Conservation (phyloP, 2,797 vertebrate species). For the Clangula hyemalis region DNA sequence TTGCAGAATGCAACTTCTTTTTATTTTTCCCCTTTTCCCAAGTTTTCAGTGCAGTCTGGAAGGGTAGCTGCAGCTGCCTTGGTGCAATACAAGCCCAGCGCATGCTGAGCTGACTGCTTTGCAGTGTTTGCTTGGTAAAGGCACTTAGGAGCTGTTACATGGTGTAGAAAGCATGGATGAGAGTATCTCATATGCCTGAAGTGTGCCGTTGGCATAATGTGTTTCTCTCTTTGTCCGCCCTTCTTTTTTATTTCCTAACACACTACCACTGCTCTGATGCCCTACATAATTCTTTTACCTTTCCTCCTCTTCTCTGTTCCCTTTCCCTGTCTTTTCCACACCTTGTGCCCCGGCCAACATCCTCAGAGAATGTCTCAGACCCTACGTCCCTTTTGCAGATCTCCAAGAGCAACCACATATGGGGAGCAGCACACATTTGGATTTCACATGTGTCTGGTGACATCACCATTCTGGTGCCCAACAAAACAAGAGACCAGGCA, state of each 20-base stretch:
- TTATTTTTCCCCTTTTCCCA: background rate
- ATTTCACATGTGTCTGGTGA: constrained; percentile 68
- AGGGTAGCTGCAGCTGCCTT: background rate
- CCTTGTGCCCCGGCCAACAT: background rate
- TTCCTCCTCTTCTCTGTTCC: background rate
- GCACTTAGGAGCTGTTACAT: background rate
- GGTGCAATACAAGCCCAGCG: rapidly evolving
- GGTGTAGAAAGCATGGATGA: background rate
- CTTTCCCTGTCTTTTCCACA: background rate
- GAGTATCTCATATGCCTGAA: background rate
- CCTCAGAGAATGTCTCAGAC: background rate
- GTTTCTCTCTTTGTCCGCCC: background rate
- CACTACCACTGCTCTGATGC: background rate
- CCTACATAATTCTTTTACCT: background rate
- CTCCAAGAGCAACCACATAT: background rate
- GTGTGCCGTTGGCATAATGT: background rate
- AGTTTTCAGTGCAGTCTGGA: background rate
- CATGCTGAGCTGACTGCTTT: background rate
- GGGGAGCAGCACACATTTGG: constrained; percentile 38
- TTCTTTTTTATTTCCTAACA: background rate
- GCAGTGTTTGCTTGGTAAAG: background rate
- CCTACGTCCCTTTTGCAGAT: background rate
- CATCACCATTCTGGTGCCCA: constrained; percentile 77
- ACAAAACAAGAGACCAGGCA: constrained; percentile 84
- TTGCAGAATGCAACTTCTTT: background rate